Evolutionary conservation across 2,797 vertebrate genomes (phyloP), one percentile per base, ranked within the genome.

Genomic region (Micrastur ruficollis): DNA sequence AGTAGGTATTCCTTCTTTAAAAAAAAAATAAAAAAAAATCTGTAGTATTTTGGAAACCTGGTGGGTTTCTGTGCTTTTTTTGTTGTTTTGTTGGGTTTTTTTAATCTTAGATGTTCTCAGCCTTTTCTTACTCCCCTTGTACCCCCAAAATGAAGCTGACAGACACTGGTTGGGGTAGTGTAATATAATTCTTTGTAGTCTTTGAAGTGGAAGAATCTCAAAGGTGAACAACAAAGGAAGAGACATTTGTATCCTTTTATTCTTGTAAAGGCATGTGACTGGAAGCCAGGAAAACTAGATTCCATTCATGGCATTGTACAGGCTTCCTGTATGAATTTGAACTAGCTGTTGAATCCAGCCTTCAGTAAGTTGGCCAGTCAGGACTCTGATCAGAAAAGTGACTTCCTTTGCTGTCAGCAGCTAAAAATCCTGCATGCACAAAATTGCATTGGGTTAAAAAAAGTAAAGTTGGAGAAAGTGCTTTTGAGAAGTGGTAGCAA

Each of bases 241-340:
- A 90, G 7, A 55, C 80, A 79, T 59, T 85, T 67, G 32, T 75
- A 75, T 85, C 75, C 62, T 75, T 88, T 94, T 92, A 53, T 92
- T 92, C 86, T 65, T 86, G 42, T 86, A 61, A 72, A 86, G 90
- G 81, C 94, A 80, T 94, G 83, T 6, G 36, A 83, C 63, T 72
- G 61, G 49, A 68, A 96, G 81, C 76, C 90, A 89, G 81, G 87
- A 93, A 95, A 90, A 94, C 38, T 17, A 49, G 76, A 86, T 94
- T 95, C 78, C 81, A 78, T 89, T 86, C 76, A 20, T 86, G 90
- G 81, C 87, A 89, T 50, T 40, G 46, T 65, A 25, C 89, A 74
- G 82, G 47, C 81, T 93, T 91, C 73, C 79, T 81, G 74, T 18
- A 49, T 56, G 80, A 82, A 80, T 86, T 53, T 19, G 40, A 82